A percentile compares a stretch with the other conserved stretches of the same genome.
These are phyloP conservation scores for Apodemia duryi DNA, from an alignment of 2,888 invertebrate species.

Conservation along the genomic window DNA sequence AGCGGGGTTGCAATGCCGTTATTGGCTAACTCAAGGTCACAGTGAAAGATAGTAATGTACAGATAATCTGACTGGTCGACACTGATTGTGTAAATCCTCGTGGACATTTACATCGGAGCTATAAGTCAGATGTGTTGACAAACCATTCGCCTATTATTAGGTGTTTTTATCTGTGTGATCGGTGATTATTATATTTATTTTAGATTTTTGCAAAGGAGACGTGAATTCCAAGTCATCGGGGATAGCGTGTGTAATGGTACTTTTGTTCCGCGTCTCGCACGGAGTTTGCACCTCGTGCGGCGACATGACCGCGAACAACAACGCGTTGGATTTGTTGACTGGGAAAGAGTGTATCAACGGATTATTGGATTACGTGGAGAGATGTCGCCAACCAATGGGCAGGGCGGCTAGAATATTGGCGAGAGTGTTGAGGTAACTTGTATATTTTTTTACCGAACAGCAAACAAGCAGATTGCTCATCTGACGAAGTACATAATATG, in stretches of 20 bases:
- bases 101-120: too few relatives aligned
- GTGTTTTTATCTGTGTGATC: not conserved
- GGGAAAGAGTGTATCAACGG: slow-evolving; percentile 60
- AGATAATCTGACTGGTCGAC: too few relatives aligned
- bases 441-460: not conserved
- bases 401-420: slow-evolving; percentile 74
- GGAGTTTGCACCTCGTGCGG: slow-evolving; percentile 48
- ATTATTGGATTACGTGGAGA: slow-evolving; percentile 67
- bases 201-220: slow-evolving; percentile 26
- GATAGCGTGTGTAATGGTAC: slow-evolving; percentile 61
- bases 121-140: too few relatives aligned
- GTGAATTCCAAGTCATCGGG: slow-evolving; percentile 46
- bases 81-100: too few relatives aligned
- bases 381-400: slow-evolving; percentile 64
- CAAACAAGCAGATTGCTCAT: too few relatives aligned
- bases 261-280: slow-evolving; percentile 62
- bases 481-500: too few relatives aligned
- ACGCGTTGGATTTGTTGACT: slow-evolving; percentile 55
- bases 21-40: too few relatives aligned
- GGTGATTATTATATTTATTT: not conserved
- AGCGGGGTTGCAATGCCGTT: too few relatives aligned
- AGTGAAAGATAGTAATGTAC: too few relatives aligned
- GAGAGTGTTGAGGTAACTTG: slow-evolving; percentile 68
- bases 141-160: too few relatives aligned
- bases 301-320: slow-evolving; percentile 44